A percentile compares a stretch with the other conserved stretches of the same genome.
Conservation (phyloP, 2,113 vertebrate genomes). For the Macrotis lagotis region DNA sequence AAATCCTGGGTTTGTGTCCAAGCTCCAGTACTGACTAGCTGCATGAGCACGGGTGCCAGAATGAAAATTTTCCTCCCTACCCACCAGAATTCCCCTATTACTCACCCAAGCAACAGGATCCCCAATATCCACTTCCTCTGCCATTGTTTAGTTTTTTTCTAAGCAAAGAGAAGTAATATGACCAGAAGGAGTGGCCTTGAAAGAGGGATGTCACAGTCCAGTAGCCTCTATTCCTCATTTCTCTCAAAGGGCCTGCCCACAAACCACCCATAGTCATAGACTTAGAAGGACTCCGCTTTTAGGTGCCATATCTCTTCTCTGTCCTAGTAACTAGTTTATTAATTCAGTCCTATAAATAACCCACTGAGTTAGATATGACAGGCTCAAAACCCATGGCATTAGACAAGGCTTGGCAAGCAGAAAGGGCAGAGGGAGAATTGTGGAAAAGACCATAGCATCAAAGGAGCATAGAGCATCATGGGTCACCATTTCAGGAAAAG, state of each 20-base stretch:
- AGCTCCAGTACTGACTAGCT: neutral
- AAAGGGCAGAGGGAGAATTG: neutral
- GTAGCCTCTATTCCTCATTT: neutral
- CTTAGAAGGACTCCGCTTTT: neutral
- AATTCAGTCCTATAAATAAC: neutral
- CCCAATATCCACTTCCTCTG: neutral
- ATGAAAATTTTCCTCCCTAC: neutral
- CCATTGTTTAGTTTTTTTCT: neutral
- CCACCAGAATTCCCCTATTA: neutral
- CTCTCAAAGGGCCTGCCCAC: neutral
- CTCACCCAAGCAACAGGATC: neutral
- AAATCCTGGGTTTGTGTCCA: neutral
- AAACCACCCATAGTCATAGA: neutral
- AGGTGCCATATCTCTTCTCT: neutral
- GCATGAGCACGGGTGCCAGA: neutral
- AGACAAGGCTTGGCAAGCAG: neutral
- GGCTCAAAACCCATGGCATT: neutral
- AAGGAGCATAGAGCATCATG: neutral
- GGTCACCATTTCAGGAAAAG: neutral
- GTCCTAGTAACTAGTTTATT: neutral
- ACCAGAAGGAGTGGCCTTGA: neutral
- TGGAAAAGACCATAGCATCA: neutral
- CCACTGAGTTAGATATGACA: neutral
- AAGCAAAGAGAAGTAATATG: neutral
- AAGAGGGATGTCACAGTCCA: neutral